Percentiles rank a stretch among this genome's conserved stretches.
Conservation (phyloP, 1,140 invertebrate species). For the Trichonephila clavipes region DNA sequence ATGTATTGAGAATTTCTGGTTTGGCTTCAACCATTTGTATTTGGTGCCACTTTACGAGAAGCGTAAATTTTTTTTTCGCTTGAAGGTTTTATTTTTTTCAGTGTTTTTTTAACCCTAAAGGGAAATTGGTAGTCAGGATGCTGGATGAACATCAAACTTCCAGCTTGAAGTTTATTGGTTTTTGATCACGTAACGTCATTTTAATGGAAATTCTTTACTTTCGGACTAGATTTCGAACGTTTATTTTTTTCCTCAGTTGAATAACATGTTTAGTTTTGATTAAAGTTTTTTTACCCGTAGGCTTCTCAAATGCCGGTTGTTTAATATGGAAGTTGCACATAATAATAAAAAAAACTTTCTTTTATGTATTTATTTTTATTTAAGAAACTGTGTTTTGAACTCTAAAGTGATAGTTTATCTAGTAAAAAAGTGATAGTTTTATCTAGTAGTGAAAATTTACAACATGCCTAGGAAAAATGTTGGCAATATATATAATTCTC, state of each 20-base stretch:
- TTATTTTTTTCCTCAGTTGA: background rate
- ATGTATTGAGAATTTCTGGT: constrained; percentile 50
- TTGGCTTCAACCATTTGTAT: constrained; percentile 1
- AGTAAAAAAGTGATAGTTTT: no score
- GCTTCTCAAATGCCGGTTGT: background rate
- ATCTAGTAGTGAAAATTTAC: no score
- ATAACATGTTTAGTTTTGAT: constrained; percentile 1
- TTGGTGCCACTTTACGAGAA: constrained; percentile 13
- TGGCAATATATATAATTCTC: no score
- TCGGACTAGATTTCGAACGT: background rate
- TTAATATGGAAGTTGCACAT: background rate
- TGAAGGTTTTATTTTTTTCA: background rate
- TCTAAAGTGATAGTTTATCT: no score
- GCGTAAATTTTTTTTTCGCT: background rate
- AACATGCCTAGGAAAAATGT: no score
- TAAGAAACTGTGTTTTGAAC: no score
- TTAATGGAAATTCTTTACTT: constrained; percentile 69
- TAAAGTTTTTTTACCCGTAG: background rate
- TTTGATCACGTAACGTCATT: constrained; percentile 72
- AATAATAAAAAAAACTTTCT: no score
- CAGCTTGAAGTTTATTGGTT: constrained; percentile 65
- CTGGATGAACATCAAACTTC: constrained; percentile 33
- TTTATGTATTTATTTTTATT: no score
- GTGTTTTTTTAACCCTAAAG: background rate
- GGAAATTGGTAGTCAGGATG: background rate